Percentiles rank a stretch among this genome's conserved stretches.
phyloP scores from a whole-genome alignment of 2,888 invertebrate species.

The Cyrtodaria siliqua region DNA sequence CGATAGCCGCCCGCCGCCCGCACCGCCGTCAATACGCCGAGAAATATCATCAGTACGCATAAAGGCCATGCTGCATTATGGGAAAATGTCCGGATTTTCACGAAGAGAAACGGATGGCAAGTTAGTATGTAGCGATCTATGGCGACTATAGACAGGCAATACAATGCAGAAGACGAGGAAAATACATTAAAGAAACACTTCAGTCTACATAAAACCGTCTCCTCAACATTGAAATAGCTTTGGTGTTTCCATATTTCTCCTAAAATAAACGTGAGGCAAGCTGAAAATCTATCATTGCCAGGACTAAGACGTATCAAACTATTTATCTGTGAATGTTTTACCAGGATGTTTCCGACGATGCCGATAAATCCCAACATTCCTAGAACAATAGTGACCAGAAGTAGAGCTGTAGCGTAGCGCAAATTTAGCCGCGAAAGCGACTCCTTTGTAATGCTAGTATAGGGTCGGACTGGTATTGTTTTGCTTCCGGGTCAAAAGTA shows the following conservation, averaged over 20 bases:
- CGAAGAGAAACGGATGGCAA: conserved; percentile 45
- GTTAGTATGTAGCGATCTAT: conserved; percentile 55
- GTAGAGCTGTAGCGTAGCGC: too few species aligned
- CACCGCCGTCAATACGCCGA: conserved; percentile 47
- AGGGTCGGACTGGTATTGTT: too few species aligned
- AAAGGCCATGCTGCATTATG: conserved; percentile 36
- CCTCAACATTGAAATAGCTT: conserved; percentile 54
- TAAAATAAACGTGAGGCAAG: conserved; percentile 55
- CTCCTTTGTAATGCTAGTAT: too few species aligned
- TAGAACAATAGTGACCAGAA: too few species aligned
- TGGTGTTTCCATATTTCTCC: conserved; percentile 58
- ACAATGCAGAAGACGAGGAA: conserved; percentile 51
- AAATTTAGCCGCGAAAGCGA: too few species aligned
- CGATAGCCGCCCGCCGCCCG: conserved; percentile 51
- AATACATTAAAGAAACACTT: conserved; percentile 62
- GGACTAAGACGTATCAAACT: conserved; percentile 45
- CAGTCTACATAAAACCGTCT: conserved; percentile 45
- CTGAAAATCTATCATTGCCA: conserved; percentile 53
- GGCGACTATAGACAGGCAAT: conserved; percentile 50
- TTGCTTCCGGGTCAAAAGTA: too few species aligned
- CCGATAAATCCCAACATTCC: too few species aligned
- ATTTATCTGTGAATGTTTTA: too few species aligned
- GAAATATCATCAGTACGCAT: conserved; percentile 36
- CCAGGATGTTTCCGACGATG: too few species aligned
- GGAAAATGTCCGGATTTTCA: conserved; percentile 41